Base-by-base conservation (phyloP, 2,888 invertebrate genomes). In the Caenorhabditis macrosperma region DNA sequence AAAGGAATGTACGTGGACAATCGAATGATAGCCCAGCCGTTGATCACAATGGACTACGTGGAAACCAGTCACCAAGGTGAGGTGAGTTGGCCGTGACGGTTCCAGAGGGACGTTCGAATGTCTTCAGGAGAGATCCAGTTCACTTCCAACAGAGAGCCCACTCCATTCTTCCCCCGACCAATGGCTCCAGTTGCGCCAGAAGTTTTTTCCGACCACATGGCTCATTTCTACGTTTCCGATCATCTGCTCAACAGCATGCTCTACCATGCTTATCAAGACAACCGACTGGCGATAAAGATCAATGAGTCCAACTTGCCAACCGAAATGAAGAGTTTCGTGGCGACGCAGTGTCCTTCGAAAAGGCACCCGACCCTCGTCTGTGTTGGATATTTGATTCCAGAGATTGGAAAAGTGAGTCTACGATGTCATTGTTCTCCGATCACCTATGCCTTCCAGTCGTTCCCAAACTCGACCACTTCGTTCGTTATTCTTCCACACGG, bases 141-240 rank as follows among this genome's bases (percentile, higher is more conserved):
- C 60, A 80, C 80, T 12, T 69, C 52, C 10, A 67, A 41, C 28
- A 48, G 48, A 38, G 77, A 83, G n/a, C 64, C 72, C n/a, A 83
- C 85, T 20, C 89, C 89, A 12, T 89, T 89, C 77, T 89, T 66
- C 64, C 89, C 89, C 0, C 44, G 83, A 35, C 82, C 81, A 9
- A 89, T 89, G 83, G 71, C 77, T 22, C 72, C 74, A 5, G 61
- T 67, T 20, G 44, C 60, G n/a, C 71, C 83, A 48, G 82, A 85
- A 41, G 41, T 48, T 24, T n/a, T 64, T 20, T 41, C 59, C 9
- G 75, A 75, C 59, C 68, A 67, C 30, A 89, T 89, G 89, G 74
- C 89, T 48, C 88, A 89, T 78, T 82, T 89, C 28, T 89, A 86
- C 67, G 88, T 85, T 1, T 88, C 88, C 0, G 89, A 89, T 59